phyloP scores from a whole-genome alignment of 2,888 invertebrate species.

The Lissocephala sabroskyi region DNA sequence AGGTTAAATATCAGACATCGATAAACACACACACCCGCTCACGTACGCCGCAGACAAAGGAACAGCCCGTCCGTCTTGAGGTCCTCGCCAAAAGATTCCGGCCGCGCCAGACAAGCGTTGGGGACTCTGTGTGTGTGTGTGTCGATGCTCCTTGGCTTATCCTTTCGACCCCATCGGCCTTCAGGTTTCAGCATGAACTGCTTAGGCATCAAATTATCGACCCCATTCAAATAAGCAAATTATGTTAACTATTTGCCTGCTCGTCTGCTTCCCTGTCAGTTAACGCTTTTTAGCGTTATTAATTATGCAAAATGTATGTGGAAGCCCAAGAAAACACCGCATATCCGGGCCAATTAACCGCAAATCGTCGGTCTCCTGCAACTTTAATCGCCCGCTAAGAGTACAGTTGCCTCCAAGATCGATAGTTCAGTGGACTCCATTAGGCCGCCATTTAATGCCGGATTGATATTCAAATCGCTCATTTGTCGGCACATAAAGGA shows the following conservation, averaged over 20 bases:
- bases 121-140: no score
- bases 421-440: no score
- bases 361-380: no score
- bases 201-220: conserved; percentile 61
- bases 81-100: no score
- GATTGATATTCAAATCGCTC: no score
- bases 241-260: conserved; percentile 53
- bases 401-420: no score
- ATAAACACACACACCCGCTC: conserved; percentile 41
- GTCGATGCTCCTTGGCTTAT: conserved; percentile 21
- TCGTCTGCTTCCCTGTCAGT: conserved; percentile 36
- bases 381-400: no score
- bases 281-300: conserved; percentile 63
- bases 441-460: no score
- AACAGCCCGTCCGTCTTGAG: no score
- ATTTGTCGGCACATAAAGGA: no score
- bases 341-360: conserved; percentile 1
- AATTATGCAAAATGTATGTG: conserved; percentile 61
- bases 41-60: conserved; percentile 34
- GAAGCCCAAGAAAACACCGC: conserved; percentile 48
- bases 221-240: conserved; percentile 60
- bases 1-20: conserved; percentile 65
- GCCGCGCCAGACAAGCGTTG: no score
- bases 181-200: conserved; percentile 33
- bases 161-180: conserved; percentile 1